Percentiles rank a stretch among this genome's conserved stretches.
Conservation (phyloP, 2,797 vertebrate species). For the Zonotrichia albicollis region DNA sequence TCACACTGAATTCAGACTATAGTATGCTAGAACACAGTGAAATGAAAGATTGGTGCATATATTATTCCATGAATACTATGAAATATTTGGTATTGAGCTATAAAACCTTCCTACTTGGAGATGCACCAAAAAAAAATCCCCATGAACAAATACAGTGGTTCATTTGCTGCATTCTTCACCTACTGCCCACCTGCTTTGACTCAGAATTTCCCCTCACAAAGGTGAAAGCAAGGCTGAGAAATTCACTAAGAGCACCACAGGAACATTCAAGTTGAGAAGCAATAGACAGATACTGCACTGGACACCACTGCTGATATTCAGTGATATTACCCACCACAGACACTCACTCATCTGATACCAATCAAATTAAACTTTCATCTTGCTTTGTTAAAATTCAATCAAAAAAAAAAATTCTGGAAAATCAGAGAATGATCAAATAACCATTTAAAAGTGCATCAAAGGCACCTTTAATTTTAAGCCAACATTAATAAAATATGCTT, state of each 20-base stretch:
- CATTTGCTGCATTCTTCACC: not conserved
- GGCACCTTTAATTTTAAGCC: not conserved
- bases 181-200: not conserved
- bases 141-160: not conserved
- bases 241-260: not conserved
- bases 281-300: not conserved
- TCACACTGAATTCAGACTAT: not conserved
- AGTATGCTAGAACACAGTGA: not conserved
- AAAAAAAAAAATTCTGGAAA: not conserved
- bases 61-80: not conserved
- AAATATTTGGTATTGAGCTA: not conserved
- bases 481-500: accelerated
- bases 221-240: not conserved
- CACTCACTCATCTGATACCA: not conserved
- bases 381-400: not conserved
- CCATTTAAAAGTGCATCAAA: not conserved
- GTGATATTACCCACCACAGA: not conserved
- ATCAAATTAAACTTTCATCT: not conserved
- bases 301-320: not conserved
- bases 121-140: not conserved
- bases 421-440: not conserved
- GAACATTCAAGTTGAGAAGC: accelerated
- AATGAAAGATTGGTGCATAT: not conserved
- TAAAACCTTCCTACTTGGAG: not conserved
- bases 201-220: not conserved